These are phyloP conservation scores for Eutolmus rufibarbis DNA, from an alignment of 2,888 invertebrate species.

Conservation along the genomic window DNA sequence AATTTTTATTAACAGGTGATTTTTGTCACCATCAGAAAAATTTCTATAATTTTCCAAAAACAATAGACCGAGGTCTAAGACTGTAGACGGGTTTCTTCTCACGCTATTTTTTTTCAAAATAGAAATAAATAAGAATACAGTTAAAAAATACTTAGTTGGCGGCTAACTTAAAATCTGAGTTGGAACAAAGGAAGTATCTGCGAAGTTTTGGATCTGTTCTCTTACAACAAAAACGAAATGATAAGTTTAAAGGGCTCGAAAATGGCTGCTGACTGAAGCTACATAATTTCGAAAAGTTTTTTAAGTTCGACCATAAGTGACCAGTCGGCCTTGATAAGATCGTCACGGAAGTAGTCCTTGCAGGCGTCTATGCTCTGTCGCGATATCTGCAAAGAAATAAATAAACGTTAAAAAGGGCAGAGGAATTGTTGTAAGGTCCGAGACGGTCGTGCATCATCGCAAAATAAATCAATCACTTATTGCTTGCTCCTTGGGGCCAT, in stretches of 20 bases:
- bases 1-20: not conserved
- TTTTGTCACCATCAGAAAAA: not conserved
- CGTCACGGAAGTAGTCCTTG: slow-evolving; percentile 98
- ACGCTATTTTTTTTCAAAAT: not conserved
- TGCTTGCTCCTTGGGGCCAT: not conserved
- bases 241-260: not conserved
- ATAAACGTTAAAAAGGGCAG: not conserved
- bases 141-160: not conserved
- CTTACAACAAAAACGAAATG: slow-evolving; percentile 11
- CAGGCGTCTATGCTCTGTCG: slow-evolving; percentile 98
- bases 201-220: not conserved
- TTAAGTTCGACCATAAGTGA: slow-evolving; percentile 98
- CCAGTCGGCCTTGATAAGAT: slow-evolving; percentile 97
- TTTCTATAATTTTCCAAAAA: not conserved
- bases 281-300: slow-evolving; percentile 94
- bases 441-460: not conserved
- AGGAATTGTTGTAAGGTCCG: no score
- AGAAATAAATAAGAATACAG: not conserved
- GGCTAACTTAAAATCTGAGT: not conserved
- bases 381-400: slow-evolving; percentile 76
- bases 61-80: not conserved
- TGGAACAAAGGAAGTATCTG: not conserved
- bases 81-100: not conserved
- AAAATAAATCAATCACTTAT: not conserved
- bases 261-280: slow-evolving; percentile 57